These are phyloP conservation scores for Sebastiscus tertius DNA, from an alignment of 2,797 vertebrate species.

Conservation along the genomic window DNA sequence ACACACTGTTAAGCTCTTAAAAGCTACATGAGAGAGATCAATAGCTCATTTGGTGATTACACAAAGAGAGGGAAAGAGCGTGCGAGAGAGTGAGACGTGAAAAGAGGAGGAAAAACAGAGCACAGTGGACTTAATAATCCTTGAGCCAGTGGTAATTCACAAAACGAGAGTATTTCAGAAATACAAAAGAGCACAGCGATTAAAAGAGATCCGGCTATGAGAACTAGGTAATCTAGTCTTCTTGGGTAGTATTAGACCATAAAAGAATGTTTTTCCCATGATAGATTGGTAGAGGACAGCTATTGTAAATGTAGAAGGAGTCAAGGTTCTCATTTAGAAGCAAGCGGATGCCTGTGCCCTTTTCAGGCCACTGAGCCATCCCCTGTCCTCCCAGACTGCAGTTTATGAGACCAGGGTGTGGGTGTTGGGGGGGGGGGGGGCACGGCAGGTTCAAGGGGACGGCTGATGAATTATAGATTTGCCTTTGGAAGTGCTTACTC, in stretches of 20 bases:
- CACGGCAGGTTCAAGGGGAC: constrained; percentile 77
- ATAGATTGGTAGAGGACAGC: constrained; percentile 50
- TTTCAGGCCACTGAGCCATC: constrained; percentile 78
- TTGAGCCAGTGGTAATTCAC: constrained; percentile 37
- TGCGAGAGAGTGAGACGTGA: constrained; percentile 26
- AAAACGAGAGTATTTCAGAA: constrained; percentile 40
- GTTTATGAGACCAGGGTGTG: constrained; percentile 74
- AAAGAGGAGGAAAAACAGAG: constrained; percentile 24
- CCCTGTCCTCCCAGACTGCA: constrained; percentile 70
- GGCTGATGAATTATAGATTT: constrained; percentile 83
- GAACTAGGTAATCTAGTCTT: constrained; percentile 39
- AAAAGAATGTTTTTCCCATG: constrained; percentile 55
- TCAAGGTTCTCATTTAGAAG: constrained; percentile 80
- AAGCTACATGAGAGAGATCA: constrained; percentile 70
- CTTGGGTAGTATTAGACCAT: constrained; percentile 39
- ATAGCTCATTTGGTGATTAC: constrained; percentile 71
- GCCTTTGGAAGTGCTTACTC: constrained; percentile 80
- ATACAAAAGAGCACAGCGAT: constrained; percentile 57
- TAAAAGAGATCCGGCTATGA: constrained; percentile 46
- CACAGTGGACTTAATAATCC: constrained; percentile 45
- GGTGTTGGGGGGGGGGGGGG: neutral
- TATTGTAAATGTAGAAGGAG: constrained; percentile 64
- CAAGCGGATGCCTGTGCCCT: constrained; percentile 70
- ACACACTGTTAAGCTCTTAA: constrained; percentile 66
- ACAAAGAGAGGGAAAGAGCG: constrained; percentile 32